phyloP scores from a whole-genome alignment of 2,888 invertebrate genomes.

The Standfussiana lucernea region DNA sequence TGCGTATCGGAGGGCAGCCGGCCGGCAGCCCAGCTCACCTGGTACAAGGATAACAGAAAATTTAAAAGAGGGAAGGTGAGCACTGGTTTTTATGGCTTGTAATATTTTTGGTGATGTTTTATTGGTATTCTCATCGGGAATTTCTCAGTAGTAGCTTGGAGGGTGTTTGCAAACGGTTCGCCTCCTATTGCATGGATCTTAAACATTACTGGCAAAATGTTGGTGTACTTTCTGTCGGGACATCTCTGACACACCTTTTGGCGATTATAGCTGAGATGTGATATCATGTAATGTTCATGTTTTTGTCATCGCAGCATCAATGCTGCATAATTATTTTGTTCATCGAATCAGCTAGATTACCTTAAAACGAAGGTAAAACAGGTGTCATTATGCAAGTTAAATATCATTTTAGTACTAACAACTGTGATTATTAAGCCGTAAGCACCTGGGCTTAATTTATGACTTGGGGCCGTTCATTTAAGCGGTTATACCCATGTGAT shows the following conservation, averaged over 20 bases:
- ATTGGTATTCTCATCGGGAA: neutral
- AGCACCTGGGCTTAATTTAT: too few relatives aligned
- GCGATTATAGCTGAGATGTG: neutral
- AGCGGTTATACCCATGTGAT: too few relatives aligned
- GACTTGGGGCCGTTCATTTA: too few relatives aligned
- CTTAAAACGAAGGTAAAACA: neutral
- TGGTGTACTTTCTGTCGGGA: neutral
- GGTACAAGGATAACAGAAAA: constrained; percentile 95
- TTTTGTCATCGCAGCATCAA: neutral
- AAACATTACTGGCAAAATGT: neutral
- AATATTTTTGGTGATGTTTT: neutral
- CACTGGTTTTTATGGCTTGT: constrained; percentile 30
- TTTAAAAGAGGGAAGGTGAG: constrained; percentile 94
- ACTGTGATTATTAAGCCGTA: too few relatives aligned
- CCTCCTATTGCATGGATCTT: neutral
- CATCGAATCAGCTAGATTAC: neutral
- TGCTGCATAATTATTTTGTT: neutral
- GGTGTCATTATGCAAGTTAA: neutral
- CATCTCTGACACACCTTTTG: neutral
- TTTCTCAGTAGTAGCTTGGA: neutral
- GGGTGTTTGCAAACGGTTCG: neutral
- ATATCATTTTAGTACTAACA: too few relatives aligned
- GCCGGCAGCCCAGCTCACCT: constrained; percentile 95
- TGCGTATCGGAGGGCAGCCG: constrained; percentile 96
- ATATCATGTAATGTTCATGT: neutral